Evolutionary conservation across 2,888 invertebrate species (phyloP).

Genomic region (Pammene fasciana): DNA sequence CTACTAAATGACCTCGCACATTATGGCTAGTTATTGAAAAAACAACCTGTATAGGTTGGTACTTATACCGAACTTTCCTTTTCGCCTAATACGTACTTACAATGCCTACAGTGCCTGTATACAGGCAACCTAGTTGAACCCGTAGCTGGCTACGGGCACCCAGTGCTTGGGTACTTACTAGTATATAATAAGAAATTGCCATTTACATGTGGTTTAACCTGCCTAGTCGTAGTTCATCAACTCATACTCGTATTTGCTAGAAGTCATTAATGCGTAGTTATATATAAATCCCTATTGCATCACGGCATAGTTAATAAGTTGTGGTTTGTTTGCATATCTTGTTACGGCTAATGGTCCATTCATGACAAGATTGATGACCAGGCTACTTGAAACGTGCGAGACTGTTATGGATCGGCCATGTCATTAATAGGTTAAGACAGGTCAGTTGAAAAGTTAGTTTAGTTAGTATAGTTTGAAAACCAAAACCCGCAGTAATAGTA

Average conservation of each 20-base stretch:
- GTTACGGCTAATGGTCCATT: conserved; percentile 24
- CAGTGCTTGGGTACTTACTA: too few relatives aligned
- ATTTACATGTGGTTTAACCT: too few relatives aligned
- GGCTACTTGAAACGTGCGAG: conserved; percentile 21
- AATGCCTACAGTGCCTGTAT: too few relatives aligned
- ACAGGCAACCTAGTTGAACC: too few relatives aligned
- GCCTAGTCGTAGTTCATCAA: neutral
- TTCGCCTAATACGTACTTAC: too few relatives aligned
- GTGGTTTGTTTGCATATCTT: conserved; percentile 21
- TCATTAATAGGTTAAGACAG: conserved; percentile 1
- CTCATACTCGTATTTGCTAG: conserved; percentile 2
- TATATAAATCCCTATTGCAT: conserved; percentile 3
- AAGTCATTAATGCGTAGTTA: neutral
- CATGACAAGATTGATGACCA: conserved; percentile 26
- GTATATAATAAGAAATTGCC: too few relatives aligned
- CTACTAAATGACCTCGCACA: too few relatives aligned
- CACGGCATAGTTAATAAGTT: conserved; percentile 15
- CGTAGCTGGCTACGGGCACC: too few relatives aligned
- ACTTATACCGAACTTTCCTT: too few relatives aligned
- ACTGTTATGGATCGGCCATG: conserved; percentile 6
- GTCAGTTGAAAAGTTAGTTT: neutral
- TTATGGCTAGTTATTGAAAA: too few relatives aligned
- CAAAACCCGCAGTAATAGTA: too few relatives aligned
- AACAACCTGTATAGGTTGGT: too few relatives aligned
- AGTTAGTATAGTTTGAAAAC: neutral